These are phyloP conservation scores for Typhlomys cinereus DNA, from an alignment of 2,113 vertebrate species.

Conservation along the genomic window DNA sequence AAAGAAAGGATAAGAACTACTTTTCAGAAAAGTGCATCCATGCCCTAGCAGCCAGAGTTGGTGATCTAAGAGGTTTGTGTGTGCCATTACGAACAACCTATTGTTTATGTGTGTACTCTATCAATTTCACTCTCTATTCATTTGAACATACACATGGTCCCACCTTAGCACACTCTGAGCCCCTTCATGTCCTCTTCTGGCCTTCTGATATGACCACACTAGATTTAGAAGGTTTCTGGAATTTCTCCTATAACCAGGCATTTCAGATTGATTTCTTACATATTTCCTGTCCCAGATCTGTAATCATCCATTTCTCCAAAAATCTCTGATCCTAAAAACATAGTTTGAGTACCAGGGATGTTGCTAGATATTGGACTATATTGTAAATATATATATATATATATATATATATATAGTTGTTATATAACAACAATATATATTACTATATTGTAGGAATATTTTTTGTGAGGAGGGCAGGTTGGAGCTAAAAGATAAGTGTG, in stretches of 20 bases:
- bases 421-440: too few relatives aligned
- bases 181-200: not conserved
- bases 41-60: not conserved
- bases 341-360: not conserved
- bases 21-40: not conserved
- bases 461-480: too few relatives aligned
- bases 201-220: not conserved
- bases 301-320: not conserved
- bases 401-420: not conserved
- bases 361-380: not conserved
- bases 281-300: not conserved
- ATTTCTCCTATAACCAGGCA: not conserved
- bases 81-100: not conserved
- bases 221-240: not conserved
- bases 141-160: not conserved
- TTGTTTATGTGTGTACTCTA: not conserved
- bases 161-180: too few relatives aligned
- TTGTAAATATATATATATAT: not conserved
- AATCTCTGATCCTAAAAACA: not conserved
- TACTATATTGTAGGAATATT: too few relatives aligned
- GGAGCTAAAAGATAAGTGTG: too few relatives aligned
- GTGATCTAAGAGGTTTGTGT: not conserved
- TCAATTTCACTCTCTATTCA: not conserved
- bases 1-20: not conserved
- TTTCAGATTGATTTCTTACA: not conserved